Percentiles rank a stretch among this genome's conserved stretches.
These are phyloP conservation scores for Dyspetes luteomarginatus DNA, from an alignment of 2,888 invertebrate genomes.

Conservation along the genomic window DNA sequence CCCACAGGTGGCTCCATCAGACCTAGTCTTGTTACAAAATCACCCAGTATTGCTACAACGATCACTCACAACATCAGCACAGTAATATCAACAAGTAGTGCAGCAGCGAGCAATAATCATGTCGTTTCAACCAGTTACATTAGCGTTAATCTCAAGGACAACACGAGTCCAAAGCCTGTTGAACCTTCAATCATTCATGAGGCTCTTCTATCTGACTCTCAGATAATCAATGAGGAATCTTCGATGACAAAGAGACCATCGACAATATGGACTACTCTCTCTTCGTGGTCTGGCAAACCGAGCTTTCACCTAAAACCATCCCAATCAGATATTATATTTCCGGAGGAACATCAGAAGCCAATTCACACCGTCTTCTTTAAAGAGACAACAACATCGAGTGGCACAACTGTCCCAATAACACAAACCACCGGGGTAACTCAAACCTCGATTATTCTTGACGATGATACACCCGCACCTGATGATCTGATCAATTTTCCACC, in stretches of 20 bases:
- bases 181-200: background rate
- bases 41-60: conserved; percentile 77
- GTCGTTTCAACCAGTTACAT: conserved; percentile 81
- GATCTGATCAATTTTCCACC: conserved; percentile 93
- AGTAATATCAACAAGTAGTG: conserved; percentile 76
- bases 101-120: conserved; percentile 75
- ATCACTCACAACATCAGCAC: conserved; percentile 82
- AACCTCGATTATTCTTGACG: conserved; percentile 81
- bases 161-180: conserved; percentile 59
- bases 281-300: conserved; percentile 78
- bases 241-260: conserved; percentile 70
- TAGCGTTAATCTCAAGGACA: conserved; percentile 80
- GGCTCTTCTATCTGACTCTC: conserved; percentile 15
- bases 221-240: background rate
- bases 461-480: conserved; percentile 87
- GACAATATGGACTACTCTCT: conserved; percentile 77
- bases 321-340: conserved; percentile 57
- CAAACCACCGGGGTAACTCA: conserved; percentile 28
- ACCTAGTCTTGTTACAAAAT: conserved; percentile 73
- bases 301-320: conserved; percentile 77
- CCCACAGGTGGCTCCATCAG: conserved; percentile 64
- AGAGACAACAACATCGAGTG: conserved; percentile 54
- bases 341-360: conserved; percentile 57
- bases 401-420: conserved; percentile 29
- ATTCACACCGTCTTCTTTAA: conserved; percentile 68